phyloP scores from a whole-genome alignment of 2,888 invertebrate species.

The Pseudococcus viburni region DNA sequence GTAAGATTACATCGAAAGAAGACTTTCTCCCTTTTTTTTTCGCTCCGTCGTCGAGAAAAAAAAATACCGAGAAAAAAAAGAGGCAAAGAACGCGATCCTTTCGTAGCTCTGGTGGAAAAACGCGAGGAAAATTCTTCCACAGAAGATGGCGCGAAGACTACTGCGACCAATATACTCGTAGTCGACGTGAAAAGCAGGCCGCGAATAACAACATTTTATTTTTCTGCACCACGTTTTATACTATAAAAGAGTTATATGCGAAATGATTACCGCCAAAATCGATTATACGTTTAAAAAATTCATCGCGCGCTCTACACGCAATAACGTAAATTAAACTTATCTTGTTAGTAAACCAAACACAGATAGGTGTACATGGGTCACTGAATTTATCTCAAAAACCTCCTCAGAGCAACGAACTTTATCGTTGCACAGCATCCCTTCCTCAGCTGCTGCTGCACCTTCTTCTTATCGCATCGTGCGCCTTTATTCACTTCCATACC shows the following conservation, averaged over 20 bases:
- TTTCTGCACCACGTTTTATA: slow-evolving; percentile 42
- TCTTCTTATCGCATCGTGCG: not conserved
- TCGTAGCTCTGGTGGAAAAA: not conserved
- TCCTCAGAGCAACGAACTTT: slow-evolving; percentile 48
- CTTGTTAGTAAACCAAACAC: slow-evolving; percentile 42
- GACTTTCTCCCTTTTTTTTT: not conserved
- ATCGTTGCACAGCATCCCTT: not conserved
- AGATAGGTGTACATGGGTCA: slow-evolving; percentile 54
- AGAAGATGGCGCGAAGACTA: slow-evolving; percentile 23
- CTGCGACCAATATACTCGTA: slow-evolving; percentile 1
- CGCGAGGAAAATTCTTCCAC: not conserved
- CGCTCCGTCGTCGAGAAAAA: not conserved
- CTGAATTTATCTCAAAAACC: slow-evolving; percentile 47
- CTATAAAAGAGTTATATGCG: slow-evolving; percentile 49
- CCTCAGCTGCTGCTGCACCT: not conserved
- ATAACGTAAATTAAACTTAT: slow-evolving; percentile 54
- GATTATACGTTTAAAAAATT: slow-evolving; percentile 55
- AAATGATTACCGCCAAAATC: slow-evolving; percentile 57
- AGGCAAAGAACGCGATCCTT: not conserved
- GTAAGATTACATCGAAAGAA: not conserved
- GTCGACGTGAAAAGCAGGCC: slow-evolving; percentile 41
- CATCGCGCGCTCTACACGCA: slow-evolving; percentile 54
- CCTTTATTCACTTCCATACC: not conserved
- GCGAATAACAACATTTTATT: slow-evolving; percentile 56
- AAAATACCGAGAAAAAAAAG: slow-evolving; percentile 2